These are phyloP conservation scores for Ecliptopera silaceata DNA, from an alignment of 2,888 invertebrate genomes.

Conservation along the genomic window DNA sequence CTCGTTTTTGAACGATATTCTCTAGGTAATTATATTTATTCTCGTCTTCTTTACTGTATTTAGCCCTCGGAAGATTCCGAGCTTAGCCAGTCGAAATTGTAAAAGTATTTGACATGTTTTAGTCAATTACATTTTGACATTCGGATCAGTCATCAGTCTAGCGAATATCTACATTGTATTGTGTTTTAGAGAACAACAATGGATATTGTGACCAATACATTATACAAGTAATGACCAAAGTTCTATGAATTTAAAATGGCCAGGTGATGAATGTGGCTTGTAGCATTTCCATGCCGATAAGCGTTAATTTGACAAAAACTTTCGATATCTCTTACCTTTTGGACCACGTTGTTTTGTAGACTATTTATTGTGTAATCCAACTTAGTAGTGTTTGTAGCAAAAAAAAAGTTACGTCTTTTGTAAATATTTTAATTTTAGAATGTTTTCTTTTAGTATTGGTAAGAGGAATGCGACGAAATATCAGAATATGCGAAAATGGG, in stretches of 20 bases:
- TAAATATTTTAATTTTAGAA: conserved; percentile 72
- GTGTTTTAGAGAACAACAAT: conserved; percentile 29
- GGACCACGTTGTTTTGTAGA: conserved; percentile 72
- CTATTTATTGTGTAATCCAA: conserved; percentile 76
- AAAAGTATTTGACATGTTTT: conserved; percentile 28
- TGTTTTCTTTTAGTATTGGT: conserved; percentile 57
- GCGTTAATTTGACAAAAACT: conserved; percentile 42
- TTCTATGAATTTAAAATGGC: conserved; percentile 67
- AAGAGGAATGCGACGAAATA: conserved; percentile 47
- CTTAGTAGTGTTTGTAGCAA: conserved; percentile 76
- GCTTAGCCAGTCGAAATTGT: conserved; percentile 22
- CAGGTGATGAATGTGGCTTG: conserved; percentile 31
- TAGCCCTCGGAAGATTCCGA: conserved; percentile 18
- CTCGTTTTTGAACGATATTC: conserved; percentile 86
- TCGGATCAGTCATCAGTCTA: conserved; percentile 38
- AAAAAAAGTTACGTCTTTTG: conserved; percentile 76
- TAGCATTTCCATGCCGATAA: conserved; percentile 31
- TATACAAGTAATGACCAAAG: conserved; percentile 71
- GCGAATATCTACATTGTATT: conserved; percentile 36
- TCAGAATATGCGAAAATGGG: conserved; percentile 48
- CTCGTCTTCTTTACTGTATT: conserved; percentile 18
- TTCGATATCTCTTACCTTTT: conserved; percentile 63
- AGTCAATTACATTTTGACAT: conserved; percentile 49
- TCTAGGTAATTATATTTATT: conserved; percentile 56
- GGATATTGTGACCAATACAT: conserved; percentile 56